Evolutionary conservation across 2,113 vertebrate genomes (phyloP).

Genomic region (Rhegmatorhina hoffmannsi): DNA sequence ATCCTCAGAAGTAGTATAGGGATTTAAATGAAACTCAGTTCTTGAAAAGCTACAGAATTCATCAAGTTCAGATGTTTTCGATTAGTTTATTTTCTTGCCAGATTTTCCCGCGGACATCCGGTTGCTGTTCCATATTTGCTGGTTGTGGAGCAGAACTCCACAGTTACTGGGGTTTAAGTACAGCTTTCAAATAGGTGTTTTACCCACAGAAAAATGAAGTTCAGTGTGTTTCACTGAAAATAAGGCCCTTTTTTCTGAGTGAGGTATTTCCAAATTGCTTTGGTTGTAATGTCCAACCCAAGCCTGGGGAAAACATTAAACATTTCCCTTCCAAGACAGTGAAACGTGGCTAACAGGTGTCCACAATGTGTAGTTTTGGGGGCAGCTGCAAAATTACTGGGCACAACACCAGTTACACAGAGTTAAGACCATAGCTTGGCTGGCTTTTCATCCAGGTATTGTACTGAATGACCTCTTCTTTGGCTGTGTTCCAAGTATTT

Average conservation of each 20-base stretch:
- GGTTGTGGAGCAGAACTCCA: background rate
- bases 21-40: background rate
- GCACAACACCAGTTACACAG: background rate
- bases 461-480: background rate
- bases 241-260: background rate
- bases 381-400: background rate
- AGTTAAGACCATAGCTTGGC: background rate
- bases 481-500: background rate
- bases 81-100: background rate
- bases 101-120: background rate
- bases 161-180: background rate
- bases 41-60: background rate
- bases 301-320: background rate
- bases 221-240: background rate
- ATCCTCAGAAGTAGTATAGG: background rate
- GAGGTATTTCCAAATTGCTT: background rate
- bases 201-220: background rate
- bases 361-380: background rate
- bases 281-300: background rate
- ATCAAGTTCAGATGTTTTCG: background rate
- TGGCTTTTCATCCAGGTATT: background rate
- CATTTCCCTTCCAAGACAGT: background rate
- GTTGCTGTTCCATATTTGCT: background rate
- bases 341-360: background rate
- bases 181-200: background rate